Base-by-base conservation (phyloP, 2,113 vertebrate genomes). In the Nothoprocta pentlandii region DNA sequence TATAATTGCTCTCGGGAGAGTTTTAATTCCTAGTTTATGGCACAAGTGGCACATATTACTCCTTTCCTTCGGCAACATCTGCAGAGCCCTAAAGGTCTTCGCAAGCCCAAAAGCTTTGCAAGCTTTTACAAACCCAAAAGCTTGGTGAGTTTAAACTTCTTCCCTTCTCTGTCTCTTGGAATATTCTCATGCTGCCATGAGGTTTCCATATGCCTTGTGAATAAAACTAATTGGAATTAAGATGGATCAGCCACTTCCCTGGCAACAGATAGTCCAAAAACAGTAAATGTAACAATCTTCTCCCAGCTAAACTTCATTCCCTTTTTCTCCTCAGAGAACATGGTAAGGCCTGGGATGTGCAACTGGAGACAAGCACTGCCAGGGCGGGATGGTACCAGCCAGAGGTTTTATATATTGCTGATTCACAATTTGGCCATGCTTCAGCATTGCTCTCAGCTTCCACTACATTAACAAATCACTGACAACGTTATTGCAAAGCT, bases 181-280 rank as follows among this genome's bases (percentile, higher is more conserved):
- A 53, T 39, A 56, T 64, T 89, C 94, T 88, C 75, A 69, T 32
- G 26, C 53, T 92, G 44, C 53, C 49, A 64, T 93, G 49, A 93
- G 59, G 81, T 66, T 92, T 92, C 62, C 70, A 81, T 61, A 49
- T 70, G 39, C 36, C 62, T 90, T 87, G 34, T 81, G 41, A 84
- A 81, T 85, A 90, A 53, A 86, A 90, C 28, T 34, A 88, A 86
- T 23, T 87, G 62, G 63, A 92, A 94, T 81, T 80, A 90, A 81
- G 77, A 80, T 69, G 41, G 53, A 93, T 90, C 93, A 92, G 44
- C 67, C 74, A n/a, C 49, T 85, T 87, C 36, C 46, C 88, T 93
- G 70, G 74, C 88, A 95, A 44, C 13, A 93, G 42, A 30, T 81
- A 88, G 62, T 66, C 36, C 68, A 86, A 71, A 86, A 88, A 58